phyloP scores from a whole-genome alignment of 2,113 vertebrate species.

The Atractosteus spatula region DNA sequence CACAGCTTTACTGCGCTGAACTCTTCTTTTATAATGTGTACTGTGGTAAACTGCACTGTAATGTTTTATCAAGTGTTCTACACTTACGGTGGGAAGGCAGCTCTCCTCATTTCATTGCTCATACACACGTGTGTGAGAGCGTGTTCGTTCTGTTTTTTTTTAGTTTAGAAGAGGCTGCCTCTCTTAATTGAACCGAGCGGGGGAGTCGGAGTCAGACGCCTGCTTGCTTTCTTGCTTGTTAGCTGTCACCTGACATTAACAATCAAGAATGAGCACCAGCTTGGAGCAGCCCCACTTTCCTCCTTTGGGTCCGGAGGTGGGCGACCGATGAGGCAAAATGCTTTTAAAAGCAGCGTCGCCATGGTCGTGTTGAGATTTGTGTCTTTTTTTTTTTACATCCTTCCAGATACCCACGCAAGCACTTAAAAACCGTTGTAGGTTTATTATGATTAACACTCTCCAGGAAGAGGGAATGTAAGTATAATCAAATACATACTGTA shows the following conservation, averaged over 20 bases:
- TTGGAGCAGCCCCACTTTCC: background rate
- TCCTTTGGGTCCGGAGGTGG: conserved; percentile 1
- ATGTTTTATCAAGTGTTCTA: too few species aligned
- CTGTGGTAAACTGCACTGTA: too few species aligned
- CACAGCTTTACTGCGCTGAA: too few species aligned
- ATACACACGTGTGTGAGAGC: background rate
- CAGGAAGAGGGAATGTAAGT: too few species aligned
- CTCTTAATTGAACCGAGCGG: background rate
- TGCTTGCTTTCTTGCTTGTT: background rate
- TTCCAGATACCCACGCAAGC: background rate
- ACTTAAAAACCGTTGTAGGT: too few species aligned
- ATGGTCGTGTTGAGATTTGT: background rate
- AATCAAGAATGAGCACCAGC: conserved; percentile 2
- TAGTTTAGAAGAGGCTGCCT: conserved; percentile 3
- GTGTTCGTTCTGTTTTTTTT: background rate
- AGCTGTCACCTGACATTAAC: conserved; percentile 14
- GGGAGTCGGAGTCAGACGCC: conserved; percentile 2
- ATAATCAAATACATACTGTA: too few species aligned
- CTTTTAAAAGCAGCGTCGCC: background rate
- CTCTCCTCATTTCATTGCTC: background rate
- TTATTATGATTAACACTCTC: too few species aligned
- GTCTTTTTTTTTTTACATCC: conserved; percentile 1
- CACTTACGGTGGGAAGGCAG: background rate
- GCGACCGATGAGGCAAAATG: background rate
- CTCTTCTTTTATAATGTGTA: too few species aligned